Conservation (phyloP, 2,797 vertebrate genomes). For the Sylvia borin region DNA sequence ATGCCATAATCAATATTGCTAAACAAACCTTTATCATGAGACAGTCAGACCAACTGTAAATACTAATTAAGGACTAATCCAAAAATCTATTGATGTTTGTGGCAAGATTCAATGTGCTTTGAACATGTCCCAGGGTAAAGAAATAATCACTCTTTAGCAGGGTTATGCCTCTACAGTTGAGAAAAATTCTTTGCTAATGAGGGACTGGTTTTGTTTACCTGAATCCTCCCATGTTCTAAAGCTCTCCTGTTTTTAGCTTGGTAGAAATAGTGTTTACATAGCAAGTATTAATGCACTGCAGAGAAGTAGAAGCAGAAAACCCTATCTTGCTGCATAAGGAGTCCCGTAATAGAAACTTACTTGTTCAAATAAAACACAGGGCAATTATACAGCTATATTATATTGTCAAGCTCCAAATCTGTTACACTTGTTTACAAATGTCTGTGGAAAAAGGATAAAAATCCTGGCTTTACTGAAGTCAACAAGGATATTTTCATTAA, state of each 20-base stretch:
- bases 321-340: not conserved
- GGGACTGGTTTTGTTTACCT: not conserved
- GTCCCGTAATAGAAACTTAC: not conserved
- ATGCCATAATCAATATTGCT: not conserved
- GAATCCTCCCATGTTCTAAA: not conserved
- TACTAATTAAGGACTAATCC: conserved; percentile 26
- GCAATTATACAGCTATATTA: not conserved
- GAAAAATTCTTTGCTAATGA: not conserved
- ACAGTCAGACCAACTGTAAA: conserved; percentile 1
- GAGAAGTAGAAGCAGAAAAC: not conserved
- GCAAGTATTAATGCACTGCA: not conserved
- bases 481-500: not conserved
- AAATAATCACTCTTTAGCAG: not conserved
- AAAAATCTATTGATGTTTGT: conserved; percentile 6
- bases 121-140: not conserved
- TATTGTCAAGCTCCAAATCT: not conserved
- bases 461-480: not conserved
- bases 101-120: not conserved
- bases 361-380: not conserved
- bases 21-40: not conserved
- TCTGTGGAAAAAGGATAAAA: not conserved
- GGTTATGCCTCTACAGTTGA: not conserved
- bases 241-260: not conserved
- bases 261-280: not conserved
- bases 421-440: not conserved